Conservation (phyloP, 2,113 vertebrate species). For the Castor canadensis region DNA sequence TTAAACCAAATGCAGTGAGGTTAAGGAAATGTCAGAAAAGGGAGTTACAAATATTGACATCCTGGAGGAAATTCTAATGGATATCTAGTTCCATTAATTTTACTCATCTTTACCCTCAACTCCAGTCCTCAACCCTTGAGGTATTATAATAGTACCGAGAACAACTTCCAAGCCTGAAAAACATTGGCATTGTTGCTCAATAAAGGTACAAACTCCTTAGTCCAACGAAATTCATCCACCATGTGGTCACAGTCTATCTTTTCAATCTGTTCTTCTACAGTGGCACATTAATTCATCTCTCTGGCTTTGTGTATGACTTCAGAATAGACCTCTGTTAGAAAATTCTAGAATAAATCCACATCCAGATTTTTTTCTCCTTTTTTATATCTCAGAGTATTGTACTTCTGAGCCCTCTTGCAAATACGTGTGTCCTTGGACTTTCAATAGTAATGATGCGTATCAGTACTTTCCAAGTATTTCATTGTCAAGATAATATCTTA, state of each 20-base stretch:
- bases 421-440: not conserved
- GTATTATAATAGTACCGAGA: not conserved
- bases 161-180: not conserved
- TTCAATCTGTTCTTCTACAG: not conserved
- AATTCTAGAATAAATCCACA: not conserved
- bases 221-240: not conserved
- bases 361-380: not conserved
- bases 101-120: not conserved
- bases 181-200: rapidly evolving
- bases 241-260: not conserved
- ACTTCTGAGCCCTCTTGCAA: not conserved
- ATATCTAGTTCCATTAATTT: not conserved
- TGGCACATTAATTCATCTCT: not conserved
- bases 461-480: not conserved
- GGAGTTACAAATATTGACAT: not conserved
- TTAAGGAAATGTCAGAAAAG: not conserved
- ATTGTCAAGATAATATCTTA: not conserved
- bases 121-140: not conserved
- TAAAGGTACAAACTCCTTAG: not conserved
- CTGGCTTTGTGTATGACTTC: not conserved
- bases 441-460: not conserved
- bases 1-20: not conserved
- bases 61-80: not conserved
- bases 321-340: not conserved
- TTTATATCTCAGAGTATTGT: not conserved